phyloP scores from a whole-genome alignment of 2,797 vertebrate genomes.

The Fringilla coelebs region DNA sequence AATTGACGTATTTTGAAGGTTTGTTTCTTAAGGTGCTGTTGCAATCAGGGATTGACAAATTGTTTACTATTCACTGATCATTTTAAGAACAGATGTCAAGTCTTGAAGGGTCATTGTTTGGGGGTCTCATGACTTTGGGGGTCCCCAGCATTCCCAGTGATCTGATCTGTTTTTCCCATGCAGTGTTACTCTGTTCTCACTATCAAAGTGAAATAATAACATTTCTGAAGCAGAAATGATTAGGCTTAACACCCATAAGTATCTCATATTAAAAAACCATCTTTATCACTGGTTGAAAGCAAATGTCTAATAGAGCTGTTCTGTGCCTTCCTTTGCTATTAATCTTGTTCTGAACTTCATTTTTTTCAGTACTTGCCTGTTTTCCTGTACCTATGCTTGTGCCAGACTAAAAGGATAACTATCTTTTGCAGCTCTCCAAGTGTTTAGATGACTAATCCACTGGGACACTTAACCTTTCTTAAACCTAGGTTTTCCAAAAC shows the following conservation, averaged over 20 bases:
- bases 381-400: not conserved
- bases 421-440: not conserved
- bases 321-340: not conserved
- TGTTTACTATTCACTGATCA: not conserved
- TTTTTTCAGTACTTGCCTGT: not conserved
- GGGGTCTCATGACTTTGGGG: not conserved
- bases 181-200: not conserved
- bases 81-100: not conserved
- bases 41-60: not conserved
- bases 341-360: not conserved
- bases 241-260: not conserved
- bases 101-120: not conserved
- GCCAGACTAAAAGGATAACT: not conserved
- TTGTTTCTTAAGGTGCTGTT: not conserved
- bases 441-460: not conserved
- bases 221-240: not conserved
- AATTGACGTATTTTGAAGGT: not conserved
- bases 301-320: not conserved
- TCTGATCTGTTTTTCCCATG: not conserved
- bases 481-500: not conserved
- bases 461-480: slow-evolving; percentile 1
- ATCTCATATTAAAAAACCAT: not conserved
- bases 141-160: not conserved
- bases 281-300: not conserved
- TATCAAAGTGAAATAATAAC: not conserved